phyloP scores from a whole-genome alignment of 2,797 vertebrate genomes.

The Pristis pectinata region DNA sequence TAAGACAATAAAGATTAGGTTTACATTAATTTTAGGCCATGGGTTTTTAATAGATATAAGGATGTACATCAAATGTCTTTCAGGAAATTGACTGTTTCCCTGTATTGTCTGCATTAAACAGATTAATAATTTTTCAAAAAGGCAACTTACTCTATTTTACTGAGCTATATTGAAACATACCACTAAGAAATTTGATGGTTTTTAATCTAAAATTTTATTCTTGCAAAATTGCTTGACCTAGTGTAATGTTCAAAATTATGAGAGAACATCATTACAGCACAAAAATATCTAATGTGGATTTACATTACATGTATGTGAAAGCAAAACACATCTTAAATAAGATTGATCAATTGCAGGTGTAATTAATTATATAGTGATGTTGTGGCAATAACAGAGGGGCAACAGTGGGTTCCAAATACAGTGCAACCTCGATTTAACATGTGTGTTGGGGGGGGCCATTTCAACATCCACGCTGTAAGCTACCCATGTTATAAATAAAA shows the following conservation, averaged over 20 bases:
- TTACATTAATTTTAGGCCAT: background rate
- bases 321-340: no score
- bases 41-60: background rate
- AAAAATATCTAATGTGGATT: no score
- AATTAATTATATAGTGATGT: no score
- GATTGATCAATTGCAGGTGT: no score
- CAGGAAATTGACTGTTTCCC: background rate
- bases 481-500: no score
- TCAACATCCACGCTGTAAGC: no score
- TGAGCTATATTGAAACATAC: background rate
- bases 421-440: no score
- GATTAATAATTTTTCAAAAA: background rate
- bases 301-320: no score
- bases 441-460: no score
- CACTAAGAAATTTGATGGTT: background rate
- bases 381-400: no score
- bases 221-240: background rate
- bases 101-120: background rate
- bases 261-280: no score
- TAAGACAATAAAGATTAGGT: background rate
- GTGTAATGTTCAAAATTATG: background rate
- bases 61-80: background rate
- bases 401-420: no score
- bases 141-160: background rate
- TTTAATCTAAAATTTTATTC: background rate